Conservation (phyloP, 2,113 vertebrate genomes). For the Pomatorhinus ruficollis region DNA sequence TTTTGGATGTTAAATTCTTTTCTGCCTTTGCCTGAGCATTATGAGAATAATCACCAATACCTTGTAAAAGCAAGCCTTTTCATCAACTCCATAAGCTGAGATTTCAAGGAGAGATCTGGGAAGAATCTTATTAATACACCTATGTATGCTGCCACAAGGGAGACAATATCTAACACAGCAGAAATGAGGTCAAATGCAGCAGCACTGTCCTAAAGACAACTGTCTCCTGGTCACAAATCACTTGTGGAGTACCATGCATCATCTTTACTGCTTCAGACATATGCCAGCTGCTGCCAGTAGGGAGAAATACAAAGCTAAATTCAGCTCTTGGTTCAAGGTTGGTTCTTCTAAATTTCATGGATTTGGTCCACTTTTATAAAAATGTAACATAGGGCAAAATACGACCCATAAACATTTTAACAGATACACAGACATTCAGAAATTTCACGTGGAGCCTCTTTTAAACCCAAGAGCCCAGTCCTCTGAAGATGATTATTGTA, state of each 20-base stretch:
- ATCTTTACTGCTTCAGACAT: constrained; percentile 2
- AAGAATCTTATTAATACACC: constrained; percentile 27
- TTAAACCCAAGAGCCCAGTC: not conserved
- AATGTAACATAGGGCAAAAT: not conserved
- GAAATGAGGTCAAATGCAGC: constrained; percentile 37
- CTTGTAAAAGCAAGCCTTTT: not conserved
- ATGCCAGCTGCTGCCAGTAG: constrained; percentile 30
- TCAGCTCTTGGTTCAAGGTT: not conserved
- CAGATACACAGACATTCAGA: not conserved
- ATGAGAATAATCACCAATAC: not conserved
- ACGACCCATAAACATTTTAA: not conserved
- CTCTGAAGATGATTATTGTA: not conserved
- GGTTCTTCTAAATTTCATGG: not conserved
- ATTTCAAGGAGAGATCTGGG: not conserved
- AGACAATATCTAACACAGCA: constrained; percentile 6
- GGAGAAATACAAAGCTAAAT: constrained; percentile 10
- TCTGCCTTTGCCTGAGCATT: not conserved
- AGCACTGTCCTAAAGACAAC: constrained; percentile 31
- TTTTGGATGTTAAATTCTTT: not conserved
- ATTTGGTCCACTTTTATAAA: not conserved
- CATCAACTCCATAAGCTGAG: not conserved
- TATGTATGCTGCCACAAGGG: not conserved
- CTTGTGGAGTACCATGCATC: constrained; percentile 19
- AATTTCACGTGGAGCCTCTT: not conserved
- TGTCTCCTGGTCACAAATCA: constrained; percentile 36